Evolutionary conservation across 2,888 invertebrate genomes (phyloP).

Genomic region (Meganola albula): DNA sequence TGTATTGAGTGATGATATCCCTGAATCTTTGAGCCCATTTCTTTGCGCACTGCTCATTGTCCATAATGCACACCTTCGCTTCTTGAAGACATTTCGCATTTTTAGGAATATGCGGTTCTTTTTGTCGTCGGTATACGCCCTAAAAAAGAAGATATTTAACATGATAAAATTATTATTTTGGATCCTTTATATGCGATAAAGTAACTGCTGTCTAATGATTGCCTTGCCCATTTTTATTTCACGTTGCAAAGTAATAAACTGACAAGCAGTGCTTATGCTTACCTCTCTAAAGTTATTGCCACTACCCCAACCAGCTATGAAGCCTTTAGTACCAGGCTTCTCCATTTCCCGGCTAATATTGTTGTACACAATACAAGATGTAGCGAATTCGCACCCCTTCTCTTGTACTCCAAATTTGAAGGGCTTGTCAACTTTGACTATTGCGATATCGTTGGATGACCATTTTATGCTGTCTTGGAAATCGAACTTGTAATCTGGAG

Average conservation of each 20-base stretch:
- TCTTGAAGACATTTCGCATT: slow-evolving; percentile 63
- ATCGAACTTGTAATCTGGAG: slow-evolving; percentile 68
- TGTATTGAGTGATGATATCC: slow-evolving; percentile 59
- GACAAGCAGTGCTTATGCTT: no score
- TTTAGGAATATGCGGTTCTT: slow-evolving; percentile 39
- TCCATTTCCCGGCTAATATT: slow-evolving; percentile 63
- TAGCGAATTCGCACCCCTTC: slow-evolving; percentile 56
- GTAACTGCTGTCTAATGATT: no score
- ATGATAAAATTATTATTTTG: no score
- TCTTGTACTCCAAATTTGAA: slow-evolving; percentile 60
- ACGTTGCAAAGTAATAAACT: no score
- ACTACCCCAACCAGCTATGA: slow-evolving; percentile 69
- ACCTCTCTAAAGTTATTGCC: slow-evolving; percentile 67
- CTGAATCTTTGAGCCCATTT: slow-evolving; percentile 66
- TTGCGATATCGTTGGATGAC: slow-evolving; percentile 70
- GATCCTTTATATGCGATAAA: no score
- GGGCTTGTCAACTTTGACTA: slow-evolving; percentile 62
- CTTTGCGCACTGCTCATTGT: slow-evolving; percentile 65
- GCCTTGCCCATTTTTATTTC: no score
- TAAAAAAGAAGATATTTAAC: no score
- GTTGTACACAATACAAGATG: slow-evolving; percentile 52
- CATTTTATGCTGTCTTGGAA: slow-evolving; percentile 72
- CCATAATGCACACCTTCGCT: slow-evolving; percentile 68
- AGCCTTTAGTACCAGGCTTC: slow-evolving; percentile 62
- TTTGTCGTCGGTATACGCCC: slow-evolving; percentile 63